phyloP scores from a whole-genome alignment of 2,797 vertebrate genomes.

The Anableps anableps region DNA sequence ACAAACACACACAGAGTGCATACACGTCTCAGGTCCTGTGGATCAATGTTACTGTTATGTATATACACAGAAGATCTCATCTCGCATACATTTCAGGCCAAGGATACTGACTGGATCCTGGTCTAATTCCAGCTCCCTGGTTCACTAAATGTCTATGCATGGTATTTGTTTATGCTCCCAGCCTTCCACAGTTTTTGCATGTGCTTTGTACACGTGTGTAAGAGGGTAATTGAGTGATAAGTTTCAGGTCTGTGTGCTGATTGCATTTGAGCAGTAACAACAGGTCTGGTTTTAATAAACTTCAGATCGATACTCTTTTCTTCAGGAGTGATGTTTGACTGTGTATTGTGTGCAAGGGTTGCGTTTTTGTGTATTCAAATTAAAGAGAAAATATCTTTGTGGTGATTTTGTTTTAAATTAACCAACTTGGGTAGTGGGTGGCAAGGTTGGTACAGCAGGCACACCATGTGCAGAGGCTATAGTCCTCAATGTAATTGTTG shows the following conservation, averaged over 20 bases:
- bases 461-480: too few relatives aligned
- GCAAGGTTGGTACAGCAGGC: too few relatives aligned
- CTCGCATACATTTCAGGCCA: conserved; percentile 17
- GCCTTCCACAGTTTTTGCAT: neutral
- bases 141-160: conserved; percentile 41
- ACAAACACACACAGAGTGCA: conserved; percentile 14
- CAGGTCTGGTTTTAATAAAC: conserved; percentile 59
- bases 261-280: conserved; percentile 51
- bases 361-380: conserved; percentile 25
- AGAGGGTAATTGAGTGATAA: conserved; percentile 32
- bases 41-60: conserved; percentile 40
- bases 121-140: conserved; percentile 24
- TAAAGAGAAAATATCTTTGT: conserved; percentile 47
- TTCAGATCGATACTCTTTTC: conserved; percentile 61
- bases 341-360: neutral
- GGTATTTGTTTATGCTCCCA: conserved; percentile 29
- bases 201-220: conserved; percentile 3
- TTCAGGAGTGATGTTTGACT: conserved; percentile 5
- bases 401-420: conserved; percentile 48
- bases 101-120: conserved; percentile 40
- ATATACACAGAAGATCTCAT: conserved; percentile 11
- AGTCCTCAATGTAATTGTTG: too few relatives aligned
- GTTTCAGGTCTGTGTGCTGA: conserved; percentile 42
- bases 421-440: too few relatives aligned
- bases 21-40: conserved; percentile 12